Evolutionary conservation across 2,888 invertebrate species (phyloP), one percentile per base, ranked within the genome.

Genomic region (Hirtodrosophila confusa): DNA sequence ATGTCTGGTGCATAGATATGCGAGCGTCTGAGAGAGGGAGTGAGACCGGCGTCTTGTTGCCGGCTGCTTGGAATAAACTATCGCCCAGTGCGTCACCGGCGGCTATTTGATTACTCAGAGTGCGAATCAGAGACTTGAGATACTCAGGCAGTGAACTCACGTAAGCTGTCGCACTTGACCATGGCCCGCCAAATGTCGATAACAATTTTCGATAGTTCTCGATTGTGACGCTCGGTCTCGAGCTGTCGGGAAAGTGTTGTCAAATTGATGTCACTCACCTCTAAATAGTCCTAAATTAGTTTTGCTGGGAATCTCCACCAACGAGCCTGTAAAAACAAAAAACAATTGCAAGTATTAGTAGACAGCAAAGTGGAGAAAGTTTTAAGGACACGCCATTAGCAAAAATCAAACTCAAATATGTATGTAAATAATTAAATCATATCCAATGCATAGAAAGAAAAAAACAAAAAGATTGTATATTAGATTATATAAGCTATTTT

Each of bases 201-300:
- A 17, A 17, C 17, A 17, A 17, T 17, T 17, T 17, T 50, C 50
- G 23, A 50, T 12, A 4, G 24, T 27, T 49, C 48, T 54, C 39
- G 31, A 43, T 48, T 27, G 4, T 27, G 27, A 27, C 4, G 27
- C 27, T n/a, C n/a, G n/a, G n/a, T n/a, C n/a, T n/a, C n/a, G n/a
- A n/a, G 2, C 17, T 17, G 17, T 1, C 17, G 2, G 17, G 17
- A 17, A 17, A 17, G 17, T 17, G 17, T 17, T 17, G 17, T 17
- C 17, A 27, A 44, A 45, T 47, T 36, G 23, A 39, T 17, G 7
- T n/a, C 8, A 75, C 86, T 83, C 44, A 86, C 83, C 83, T 85
- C 86, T 82, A 82, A 63, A 76, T 76, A 76, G 79, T 80, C 73
- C 79, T 83, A 83, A 80, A 83, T 67, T 79, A 80, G 70, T 75